Evolutionary conservation across 2,113 vertebrate species (phyloP).

Genomic region (Pterocles burchelli): DNA sequence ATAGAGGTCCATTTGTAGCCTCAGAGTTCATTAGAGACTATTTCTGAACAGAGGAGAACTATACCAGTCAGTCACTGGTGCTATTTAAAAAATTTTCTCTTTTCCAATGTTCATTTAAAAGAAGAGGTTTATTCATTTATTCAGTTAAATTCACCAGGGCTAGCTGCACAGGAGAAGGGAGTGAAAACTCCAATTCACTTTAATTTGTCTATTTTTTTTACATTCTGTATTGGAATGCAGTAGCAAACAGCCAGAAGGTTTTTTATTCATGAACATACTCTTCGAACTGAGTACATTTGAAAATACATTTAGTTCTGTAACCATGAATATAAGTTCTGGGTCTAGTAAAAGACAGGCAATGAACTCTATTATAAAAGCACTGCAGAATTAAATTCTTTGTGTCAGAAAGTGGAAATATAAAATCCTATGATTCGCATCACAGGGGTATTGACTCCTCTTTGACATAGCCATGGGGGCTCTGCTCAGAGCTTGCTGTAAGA

Average conservation of each 20-base stretch:
- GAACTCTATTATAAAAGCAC: neutral
- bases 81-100: neutral
- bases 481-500: neutral
- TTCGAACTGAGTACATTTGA: conserved; percentile 17
- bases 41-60: neutral
- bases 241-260: conserved; percentile 2
- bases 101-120: conserved; percentile 37
- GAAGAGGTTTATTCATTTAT: conserved; percentile 56
- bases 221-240: conserved; percentile 36
- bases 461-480: neutral
- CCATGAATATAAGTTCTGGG: neutral
- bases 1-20: neutral
- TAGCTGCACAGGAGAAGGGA: conserved; percentile 7
- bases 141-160: conserved; percentile 27
- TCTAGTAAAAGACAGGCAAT: neutral
- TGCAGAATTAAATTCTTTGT: neutral
- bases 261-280: conserved; percentile 15
- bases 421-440: neutral
- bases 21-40: neutral
- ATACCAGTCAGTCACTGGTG: neutral
- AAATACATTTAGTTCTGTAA: neutral
- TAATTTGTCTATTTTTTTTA: conserved; percentile 49
- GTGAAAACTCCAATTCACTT: conserved; percentile 65
- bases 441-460: neutral
- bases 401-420: neutral